phyloP scores from a whole-genome alignment of 2,888 invertebrate species.

The Hololepta plana region DNA sequence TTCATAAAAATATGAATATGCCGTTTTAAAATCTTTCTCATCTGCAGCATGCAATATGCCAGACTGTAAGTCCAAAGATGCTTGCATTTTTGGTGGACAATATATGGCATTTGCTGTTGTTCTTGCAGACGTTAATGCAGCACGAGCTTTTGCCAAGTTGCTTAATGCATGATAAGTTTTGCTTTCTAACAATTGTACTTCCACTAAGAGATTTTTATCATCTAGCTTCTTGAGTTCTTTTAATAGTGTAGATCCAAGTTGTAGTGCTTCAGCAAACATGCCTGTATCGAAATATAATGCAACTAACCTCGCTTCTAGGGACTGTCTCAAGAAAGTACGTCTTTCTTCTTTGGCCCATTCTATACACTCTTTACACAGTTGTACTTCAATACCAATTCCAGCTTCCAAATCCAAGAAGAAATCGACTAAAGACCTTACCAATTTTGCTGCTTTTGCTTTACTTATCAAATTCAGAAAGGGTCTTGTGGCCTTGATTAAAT shows the following conservation, averaged over 20 bases:
- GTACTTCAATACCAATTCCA: conserved; percentile 85
- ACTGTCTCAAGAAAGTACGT: conserved; percentile 90
- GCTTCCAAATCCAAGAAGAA: conserved; percentile 95
- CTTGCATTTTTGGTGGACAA: conserved; percentile 97
- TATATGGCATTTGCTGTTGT: conserved; percentile 99
- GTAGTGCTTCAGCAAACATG: conserved; percentile 73
- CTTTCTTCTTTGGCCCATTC: conserved; percentile 99
- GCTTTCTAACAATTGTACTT: conserved; percentile 94
- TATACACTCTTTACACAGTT: conserved; percentile 93
- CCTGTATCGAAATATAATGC: conserved; percentile 88
- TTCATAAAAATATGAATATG: conserved; percentile 98
- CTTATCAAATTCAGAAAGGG: conserved; percentile 91
- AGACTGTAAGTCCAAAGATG: conserved; percentile 90
- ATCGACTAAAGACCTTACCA: conserved; percentile 92
- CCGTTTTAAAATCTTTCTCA: conserved; percentile 98
- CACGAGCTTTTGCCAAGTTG: conserved; percentile 90
- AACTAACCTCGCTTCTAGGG: conserved; percentile 84
- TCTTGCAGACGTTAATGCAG: conserved; percentile 91
- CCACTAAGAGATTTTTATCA: conserved; percentile 95
- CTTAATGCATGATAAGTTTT: conserved; percentile 96
- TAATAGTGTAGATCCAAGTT: conserved; percentile 69
- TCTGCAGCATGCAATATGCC: conserved; percentile 99
- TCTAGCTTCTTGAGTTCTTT: conserved; percentile 96
- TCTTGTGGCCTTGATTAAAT: conserved; percentile 85
- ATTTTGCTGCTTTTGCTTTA: conserved; percentile 97